Percentiles rank a stretch among this genome's conserved stretches.
Conservation (phyloP, 1,140 invertebrate species). For the Zaprionus tsacasi region DNA sequence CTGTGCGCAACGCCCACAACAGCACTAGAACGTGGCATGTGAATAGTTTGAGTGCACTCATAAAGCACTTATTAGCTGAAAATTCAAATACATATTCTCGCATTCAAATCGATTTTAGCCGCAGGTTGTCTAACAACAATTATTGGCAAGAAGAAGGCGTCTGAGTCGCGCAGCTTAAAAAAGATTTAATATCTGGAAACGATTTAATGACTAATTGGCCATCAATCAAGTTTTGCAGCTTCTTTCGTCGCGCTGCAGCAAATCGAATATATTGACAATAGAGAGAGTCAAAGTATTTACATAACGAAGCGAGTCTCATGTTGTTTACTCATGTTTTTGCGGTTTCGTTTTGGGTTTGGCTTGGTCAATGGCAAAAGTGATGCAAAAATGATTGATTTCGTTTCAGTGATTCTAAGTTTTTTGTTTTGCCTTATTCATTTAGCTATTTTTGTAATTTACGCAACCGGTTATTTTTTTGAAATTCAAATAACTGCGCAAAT, state of each 20-base stretch:
- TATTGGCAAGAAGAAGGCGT: background rate
- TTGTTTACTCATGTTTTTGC: constrained; percentile 39
- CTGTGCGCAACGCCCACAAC: constrained; percentile 43
- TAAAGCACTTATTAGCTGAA: constrained; percentile 24
- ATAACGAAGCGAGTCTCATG: constrained; percentile 33
- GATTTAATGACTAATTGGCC: constrained; percentile 72
- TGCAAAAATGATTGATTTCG: constrained; percentile 28
- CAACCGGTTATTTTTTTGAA: constrained; percentile 12
- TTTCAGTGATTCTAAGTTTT: constrained; percentile 8
- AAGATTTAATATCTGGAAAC: constrained; percentile 46
- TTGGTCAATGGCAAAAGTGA: background rate
- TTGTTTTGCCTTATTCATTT: constrained; percentile 13
- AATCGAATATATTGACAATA: constrained; percentile 40
- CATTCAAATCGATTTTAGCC: constrained; percentile 43
- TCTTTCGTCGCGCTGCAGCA: constrained; percentile 53
- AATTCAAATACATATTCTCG: constrained; percentile 32
- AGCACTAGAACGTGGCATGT: background rate
- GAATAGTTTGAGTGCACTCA: constrained; percentile 25
- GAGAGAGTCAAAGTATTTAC: constrained; percentile 21
- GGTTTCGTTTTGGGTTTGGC: background rate
- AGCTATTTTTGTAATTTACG: constrained; percentile 41
- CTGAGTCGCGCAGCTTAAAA: background rate
- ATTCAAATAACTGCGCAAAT: constrained; percentile 13
- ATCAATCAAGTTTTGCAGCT: constrained; percentile 66
- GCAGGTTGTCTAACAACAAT: constrained; percentile 30